These are phyloP conservation scores for Magallana ariakensis DNA, from an alignment of 1,140 invertebrate genomes.

Conservation along the genomic window DNA sequence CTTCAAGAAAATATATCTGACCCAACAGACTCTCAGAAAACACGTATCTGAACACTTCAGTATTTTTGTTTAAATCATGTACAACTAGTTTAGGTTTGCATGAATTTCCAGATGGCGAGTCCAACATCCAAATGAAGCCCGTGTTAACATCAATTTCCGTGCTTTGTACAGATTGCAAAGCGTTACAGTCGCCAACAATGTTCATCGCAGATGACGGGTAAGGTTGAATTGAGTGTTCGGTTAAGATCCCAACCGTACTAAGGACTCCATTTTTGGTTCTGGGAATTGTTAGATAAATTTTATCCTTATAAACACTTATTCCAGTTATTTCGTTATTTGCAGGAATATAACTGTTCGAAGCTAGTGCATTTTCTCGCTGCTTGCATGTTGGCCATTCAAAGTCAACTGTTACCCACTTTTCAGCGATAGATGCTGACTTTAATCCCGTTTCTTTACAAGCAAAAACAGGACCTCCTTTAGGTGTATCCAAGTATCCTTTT, in stretches of 20 bases:
- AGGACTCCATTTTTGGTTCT: constrained; percentile 61
- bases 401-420: constrained; percentile 31
- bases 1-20: constrained; percentile 64
- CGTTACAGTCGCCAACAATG: constrained; percentile 61
- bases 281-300: constrained; percentile 65
- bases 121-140: constrained; percentile 71
- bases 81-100: constrained; percentile 69
- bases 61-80: constrained; percentile 62
- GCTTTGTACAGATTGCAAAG: constrained; percentile 68
- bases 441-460: background rate
- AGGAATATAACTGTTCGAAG: background rate
- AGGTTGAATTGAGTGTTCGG: constrained; percentile 50
- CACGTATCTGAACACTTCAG: constrained; percentile 54
- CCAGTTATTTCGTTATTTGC: constrained; percentile 14
- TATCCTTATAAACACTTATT: constrained; percentile 53
- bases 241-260: constrained; percentile 46
- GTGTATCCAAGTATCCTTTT: constrained; percentile 40
- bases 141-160: constrained; percentile 70
- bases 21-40: constrained; percentile 59
- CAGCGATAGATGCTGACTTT: background rate
- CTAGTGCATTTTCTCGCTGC: background rate
- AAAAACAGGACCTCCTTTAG: background rate
- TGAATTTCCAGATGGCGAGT: constrained; percentile 58
- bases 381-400: constrained; percentile 33
- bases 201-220: constrained; percentile 69